Percentiles rank a stretch among this genome's conserved stretches.
Conservation (phyloP, 2,113 vertebrate species). For the Pseudopipra pipra region DNA sequence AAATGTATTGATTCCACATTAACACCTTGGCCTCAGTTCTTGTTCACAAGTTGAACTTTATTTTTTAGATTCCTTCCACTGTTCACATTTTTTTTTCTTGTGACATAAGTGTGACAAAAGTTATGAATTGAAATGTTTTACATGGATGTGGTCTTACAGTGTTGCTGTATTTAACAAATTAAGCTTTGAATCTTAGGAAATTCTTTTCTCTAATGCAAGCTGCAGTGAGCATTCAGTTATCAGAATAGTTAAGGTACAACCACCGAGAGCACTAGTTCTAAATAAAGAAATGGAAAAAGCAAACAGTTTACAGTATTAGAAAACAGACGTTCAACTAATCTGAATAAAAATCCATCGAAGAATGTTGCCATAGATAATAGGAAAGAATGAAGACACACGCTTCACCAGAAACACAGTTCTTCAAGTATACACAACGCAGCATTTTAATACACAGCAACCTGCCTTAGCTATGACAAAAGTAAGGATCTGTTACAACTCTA, state of each 20-base stretch:
- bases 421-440: conserved; percentile 50
- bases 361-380: not conserved
- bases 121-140: not conserved
- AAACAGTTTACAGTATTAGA: not conserved
- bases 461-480: conserved; percentile 53
- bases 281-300: not conserved
- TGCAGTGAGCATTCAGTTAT: not conserved
- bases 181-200: not conserved
- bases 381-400: conserved; percentile 44
- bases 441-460: conserved; percentile 63
- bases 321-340: not conserved
- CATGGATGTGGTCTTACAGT: not conserved
- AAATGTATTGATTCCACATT: not conserved
- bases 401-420: conserved; percentile 64
- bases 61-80: conserved; percentile 3
- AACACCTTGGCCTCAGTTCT: not conserved
- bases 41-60: conserved; percentile 23
- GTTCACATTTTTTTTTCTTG: not conserved
- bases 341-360: conserved; percentile 40
- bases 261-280: not conserved
- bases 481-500: conserved; percentile 64
- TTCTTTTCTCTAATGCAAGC: not conserved
- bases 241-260: not conserved
- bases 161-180: not conserved
- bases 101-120: conserved; percentile 30